Base-by-base conservation (phyloP, 1,140 invertebrate species). In the Ganaspis sp. region DNA sequence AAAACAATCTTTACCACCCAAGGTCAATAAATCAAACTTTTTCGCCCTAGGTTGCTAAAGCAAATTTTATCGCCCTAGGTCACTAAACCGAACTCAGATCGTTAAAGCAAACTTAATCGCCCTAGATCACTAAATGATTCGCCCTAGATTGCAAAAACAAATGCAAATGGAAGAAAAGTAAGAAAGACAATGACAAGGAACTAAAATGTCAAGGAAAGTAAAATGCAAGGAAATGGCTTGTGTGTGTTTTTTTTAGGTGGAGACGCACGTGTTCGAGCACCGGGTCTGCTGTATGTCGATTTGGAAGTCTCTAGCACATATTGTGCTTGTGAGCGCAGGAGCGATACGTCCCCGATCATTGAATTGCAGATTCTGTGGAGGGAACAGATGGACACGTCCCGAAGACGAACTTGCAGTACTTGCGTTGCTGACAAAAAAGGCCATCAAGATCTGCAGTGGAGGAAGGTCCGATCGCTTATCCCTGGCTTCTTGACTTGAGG, bases 341-440 rank as follows among this genome's bases (percentile, higher is more conserved):
- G 49, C 64, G 82, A 82, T 83, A 81, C 84, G 58, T 78, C 79
- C 76, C 38, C 19, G 80, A 72, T 86, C 86, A 87, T 90, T 89
- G 87, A 90, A 90, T 89, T 90, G 87, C 86, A 90, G 83, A 90
- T 90, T 84, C 81, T 26, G 58, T 21, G 21, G 77, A 81, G 80
- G 49, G 78, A 81, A 88, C 88, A 88, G 88, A 90, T 90, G 88
- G 87, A 86, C 84, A 87, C 86, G 79, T 82, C 83, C 85, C 82
- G 83, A 80, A 74, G 82, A 82, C 82, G 76, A 85, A 85, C 83
- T 82, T 82, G 84, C 75, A 82, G 85, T 84, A 83, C 84, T 87
- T 86, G 84, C 83, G 77, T 80, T 71, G 69, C 23, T 53, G 70
- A 73, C 79, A 84, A 86, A 85, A 86, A 83, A 73, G 38, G 34